These are phyloP conservation scores for Clavelina lepadiformis DNA, from an alignment of 23 tunicate species.

Conservation along the genomic window DNA sequence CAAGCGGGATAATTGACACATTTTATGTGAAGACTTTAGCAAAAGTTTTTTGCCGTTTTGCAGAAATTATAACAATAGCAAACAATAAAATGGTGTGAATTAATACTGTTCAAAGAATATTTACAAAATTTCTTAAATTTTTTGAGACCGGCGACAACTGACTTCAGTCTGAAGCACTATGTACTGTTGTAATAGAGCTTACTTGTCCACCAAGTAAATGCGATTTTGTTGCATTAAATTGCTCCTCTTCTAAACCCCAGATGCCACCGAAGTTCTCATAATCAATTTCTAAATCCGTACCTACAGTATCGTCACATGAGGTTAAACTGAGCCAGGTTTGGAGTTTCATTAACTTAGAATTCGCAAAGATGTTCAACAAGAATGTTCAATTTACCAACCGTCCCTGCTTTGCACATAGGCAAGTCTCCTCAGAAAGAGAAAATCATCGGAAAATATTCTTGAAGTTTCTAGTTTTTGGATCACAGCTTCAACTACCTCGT, in stretches of 20 bases:
- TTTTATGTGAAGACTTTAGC: too few species aligned
- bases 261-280: constrained; percentile 15
- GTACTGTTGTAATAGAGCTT: not conserved
- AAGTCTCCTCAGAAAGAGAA: not conserved
- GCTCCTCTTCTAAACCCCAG: constrained; percentile 13
- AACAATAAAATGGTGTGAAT: too few species aligned
- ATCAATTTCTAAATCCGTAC: too few species aligned
- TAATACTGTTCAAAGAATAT: too few species aligned
- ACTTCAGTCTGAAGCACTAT: not conserved
- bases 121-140: too few species aligned
- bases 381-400: constrained; percentile 6
- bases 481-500: constrained; percentile 14
- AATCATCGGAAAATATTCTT: constrained; percentile 8
- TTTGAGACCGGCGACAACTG: not conserved
- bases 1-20: not conserved
- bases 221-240: constrained; percentile 8
- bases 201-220: not conserved
- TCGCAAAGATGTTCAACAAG: too few species aligned
- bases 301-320: too few species aligned
- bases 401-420: constrained; percentile 14
- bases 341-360: too few species aligned
- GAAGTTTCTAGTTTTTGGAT: constrained; percentile 11
- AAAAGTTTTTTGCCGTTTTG: too few species aligned
- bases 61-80: too few species aligned
- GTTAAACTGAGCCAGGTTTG: too few species aligned